These are phyloP conservation scores for Biston betularia DNA, from an alignment of 2,888 invertebrate genomes.

Conservation along the genomic window DNA sequence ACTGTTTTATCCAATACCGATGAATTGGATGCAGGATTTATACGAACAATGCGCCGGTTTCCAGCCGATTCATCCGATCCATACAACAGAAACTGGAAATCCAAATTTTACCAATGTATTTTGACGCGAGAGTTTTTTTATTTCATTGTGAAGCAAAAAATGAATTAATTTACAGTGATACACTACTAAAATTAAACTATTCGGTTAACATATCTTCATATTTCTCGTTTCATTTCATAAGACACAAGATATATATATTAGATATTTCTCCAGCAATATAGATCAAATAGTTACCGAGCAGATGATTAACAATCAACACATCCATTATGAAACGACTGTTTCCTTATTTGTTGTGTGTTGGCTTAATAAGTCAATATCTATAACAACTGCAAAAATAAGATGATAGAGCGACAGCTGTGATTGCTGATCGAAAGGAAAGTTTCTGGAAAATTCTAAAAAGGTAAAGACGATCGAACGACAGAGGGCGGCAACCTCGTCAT, in stretches of 20 bases:
- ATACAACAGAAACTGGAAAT: neutral
- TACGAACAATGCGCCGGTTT: conserved; percentile 16
- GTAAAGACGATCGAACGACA: conserved; percentile 51
- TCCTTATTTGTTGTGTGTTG: conserved; percentile 31
- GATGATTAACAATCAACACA: conserved; percentile 31
- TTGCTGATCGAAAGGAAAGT: conserved; percentile 30
- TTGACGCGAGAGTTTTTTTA: neutral
- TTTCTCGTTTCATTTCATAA: conserved; percentile 8
- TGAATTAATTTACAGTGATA: too few relatives aligned
- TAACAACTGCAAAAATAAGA: conserved; percentile 28
- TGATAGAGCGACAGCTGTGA: conserved; percentile 34
- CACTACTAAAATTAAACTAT: neutral
- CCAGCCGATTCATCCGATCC: neutral
- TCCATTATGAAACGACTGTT: conserved; percentile 21
- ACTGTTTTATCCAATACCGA: conserved; percentile 15
- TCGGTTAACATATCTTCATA: conserved; percentile 3
- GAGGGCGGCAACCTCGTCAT: conserved; percentile 56
- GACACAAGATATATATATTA: too few relatives aligned
- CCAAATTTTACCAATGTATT: neutral
- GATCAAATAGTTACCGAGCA: conserved; percentile 24
- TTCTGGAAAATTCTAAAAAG: conserved; percentile 54
- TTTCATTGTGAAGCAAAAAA: too few relatives aligned
- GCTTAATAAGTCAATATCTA: conserved; percentile 15
- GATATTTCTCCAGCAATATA: conserved; percentile 7
- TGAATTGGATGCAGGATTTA: conserved; percentile 28